These are phyloP conservation scores for Trochalopteron elliotii DNA, from an alignment of 2,113 vertebrate species.

Conservation along the genomic window DNA sequence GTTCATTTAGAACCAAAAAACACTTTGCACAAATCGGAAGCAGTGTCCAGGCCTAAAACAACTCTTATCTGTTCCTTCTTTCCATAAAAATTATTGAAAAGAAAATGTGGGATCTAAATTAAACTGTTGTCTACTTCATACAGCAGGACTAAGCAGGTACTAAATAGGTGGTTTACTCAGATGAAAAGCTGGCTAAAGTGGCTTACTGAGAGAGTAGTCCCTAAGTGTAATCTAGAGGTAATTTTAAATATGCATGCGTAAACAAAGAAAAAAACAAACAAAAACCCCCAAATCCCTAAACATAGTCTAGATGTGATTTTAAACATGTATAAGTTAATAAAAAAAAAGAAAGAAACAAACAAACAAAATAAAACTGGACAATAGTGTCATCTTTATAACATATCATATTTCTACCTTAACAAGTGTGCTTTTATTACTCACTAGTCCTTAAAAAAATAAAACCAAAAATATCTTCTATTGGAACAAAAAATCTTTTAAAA, in stretches of 20 bases:
- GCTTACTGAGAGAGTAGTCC: background rate
- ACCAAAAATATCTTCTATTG: background rate
- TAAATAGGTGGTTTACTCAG: background rate
- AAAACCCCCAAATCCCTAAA: background rate
- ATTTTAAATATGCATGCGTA: background rate
- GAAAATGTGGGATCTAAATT: background rate
- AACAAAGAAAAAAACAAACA: background rate
- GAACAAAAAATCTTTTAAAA: background rate
- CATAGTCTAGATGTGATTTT: background rate
- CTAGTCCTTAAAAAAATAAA: background rate
- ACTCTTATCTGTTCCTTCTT: background rate
- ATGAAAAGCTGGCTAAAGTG: background rate
- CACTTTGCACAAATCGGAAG: background rate
- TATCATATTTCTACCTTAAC: background rate
- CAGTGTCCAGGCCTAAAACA: background rate
- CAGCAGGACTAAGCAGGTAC: background rate
- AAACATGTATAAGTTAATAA: background rate
- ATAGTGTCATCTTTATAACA: background rate
- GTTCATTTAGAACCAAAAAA: background rate
- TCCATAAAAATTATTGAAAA: background rate
- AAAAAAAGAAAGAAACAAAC: background rate
- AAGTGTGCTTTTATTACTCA: background rate
- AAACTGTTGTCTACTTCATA: background rate
- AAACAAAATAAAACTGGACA: fast-evolving
- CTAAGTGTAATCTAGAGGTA: background rate